Evolutionary conservation across 37 sponge, comb jelly and placozoan genomes (phyloP), one percentile per base, ranked within the genome.

Genomic region (Haliclona indistincta): DNA sequence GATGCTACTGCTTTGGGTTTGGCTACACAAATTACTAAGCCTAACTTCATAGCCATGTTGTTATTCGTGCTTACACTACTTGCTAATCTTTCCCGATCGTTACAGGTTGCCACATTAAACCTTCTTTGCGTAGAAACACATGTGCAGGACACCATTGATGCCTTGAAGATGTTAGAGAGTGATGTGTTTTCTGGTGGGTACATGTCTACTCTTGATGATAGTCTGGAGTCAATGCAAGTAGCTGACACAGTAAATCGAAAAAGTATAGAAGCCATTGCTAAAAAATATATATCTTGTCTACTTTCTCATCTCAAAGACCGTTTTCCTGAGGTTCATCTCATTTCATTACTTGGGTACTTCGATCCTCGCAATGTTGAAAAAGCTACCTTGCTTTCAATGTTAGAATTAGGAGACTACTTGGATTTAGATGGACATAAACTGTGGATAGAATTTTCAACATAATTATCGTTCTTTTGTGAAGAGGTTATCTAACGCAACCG

Each of bases 1-100:
- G 75, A 77, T 76, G 75, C 54, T 38, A 70, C 44, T 38, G 83
- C 83, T 63, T 75, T 63, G 19, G 83, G 75, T 25, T 64, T 82
- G 34, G 32, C 49, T 25, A 42, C 42, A 2, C 67, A 75, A 28
- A 36, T 75, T 62, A 35, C 4, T 28, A 61, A 61, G 76, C 56
- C 64, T 19, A 58, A 4, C 4, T 75, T 61, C 64, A 38, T 75
- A 55, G 76, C 76, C 30, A 58, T 20, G 25, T 38, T 75, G 30
- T 43, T 68, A n/a, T 58, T 58, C 60, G n/a, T 58, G 60, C 43
- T 68, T 3, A 8, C 44, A 68, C 15, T 68, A 2, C 44, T 68
- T 3, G 69, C 44, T 13, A 37, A 68, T 42, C 69, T 68, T 41
- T 68, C 69, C 1, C 35, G 69, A 17, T 58, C 60, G n/a, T 41